Evolutionary conservation across 2,797 vertebrate species (phyloP).

Genomic region (Sparidentex hasta): DNA sequence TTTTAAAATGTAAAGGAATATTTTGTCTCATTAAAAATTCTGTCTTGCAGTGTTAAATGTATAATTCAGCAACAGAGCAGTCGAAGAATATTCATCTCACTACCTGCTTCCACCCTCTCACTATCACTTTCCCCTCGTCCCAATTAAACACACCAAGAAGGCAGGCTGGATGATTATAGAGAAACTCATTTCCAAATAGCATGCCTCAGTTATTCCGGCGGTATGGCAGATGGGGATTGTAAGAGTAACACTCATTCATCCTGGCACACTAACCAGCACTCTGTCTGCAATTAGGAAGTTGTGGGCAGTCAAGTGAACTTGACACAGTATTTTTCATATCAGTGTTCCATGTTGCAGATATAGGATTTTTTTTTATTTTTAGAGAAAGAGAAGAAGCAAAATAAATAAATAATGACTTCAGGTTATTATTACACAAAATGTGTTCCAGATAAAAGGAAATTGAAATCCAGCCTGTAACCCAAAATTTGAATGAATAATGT

Average conservation of each 20-base stretch:
- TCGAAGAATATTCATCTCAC: slow-evolving; percentile 17
- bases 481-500: slow-evolving; percentile 65
- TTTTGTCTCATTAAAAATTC: slow-evolving; percentile 31
- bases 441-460: slow-evolving; percentile 56
- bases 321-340: slow-evolving; percentile 49
- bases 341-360: slow-evolving; percentile 32
- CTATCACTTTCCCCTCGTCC: slow-evolving; percentile 28
- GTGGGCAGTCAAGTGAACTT: slow-evolving; percentile 56
- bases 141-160: slow-evolving; percentile 57
- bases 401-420: slow-evolving; percentile 18
- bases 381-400: slow-evolving; percentile 18
- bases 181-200: slow-evolving; percentile 64
- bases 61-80: slow-evolving; percentile 13
- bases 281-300: slow-evolving; percentile 61
- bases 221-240: slow-evolving; percentile 59
- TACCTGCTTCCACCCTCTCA: slow-evolving; percentile 36
- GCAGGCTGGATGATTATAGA: slow-evolving; percentile 57
- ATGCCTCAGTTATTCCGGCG: slow-evolving; percentile 60
- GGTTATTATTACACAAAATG: slow-evolving; percentile 60
- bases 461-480: slow-evolving; percentile 59
- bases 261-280: slow-evolving; percentile 56
- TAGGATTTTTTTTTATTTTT: slow-evolving; percentile 5
- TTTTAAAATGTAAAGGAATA: background rate
- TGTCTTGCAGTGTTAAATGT: slow-evolving; percentile 14
- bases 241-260: slow-evolving; percentile 60